These are phyloP conservation scores for Microtus ochrogaster DNA, from an alignment of 2,113 vertebrate species.

Conservation along the genomic window DNA sequence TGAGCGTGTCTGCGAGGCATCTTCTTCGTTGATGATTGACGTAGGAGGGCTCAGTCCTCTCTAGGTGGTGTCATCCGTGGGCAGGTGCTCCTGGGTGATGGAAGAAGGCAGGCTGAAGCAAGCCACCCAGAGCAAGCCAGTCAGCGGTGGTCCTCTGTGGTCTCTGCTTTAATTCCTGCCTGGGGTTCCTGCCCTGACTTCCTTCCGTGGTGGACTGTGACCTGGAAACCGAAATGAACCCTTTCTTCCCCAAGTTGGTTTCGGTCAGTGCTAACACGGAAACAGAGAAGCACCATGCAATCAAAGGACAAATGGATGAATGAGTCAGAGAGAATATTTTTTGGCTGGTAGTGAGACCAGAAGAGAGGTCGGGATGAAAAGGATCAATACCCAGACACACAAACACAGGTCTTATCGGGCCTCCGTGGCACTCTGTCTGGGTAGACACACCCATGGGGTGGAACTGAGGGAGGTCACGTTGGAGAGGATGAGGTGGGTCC, in stretches of 20 bases:
- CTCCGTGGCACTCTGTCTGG: fast-evolving
- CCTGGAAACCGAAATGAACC: neutral
- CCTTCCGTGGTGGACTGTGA: neutral
- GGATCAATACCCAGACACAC: neutral
- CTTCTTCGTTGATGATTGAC: neutral
- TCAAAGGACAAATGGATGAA: neutral
- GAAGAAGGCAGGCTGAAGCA: neutral
- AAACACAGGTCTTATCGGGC: fast-evolving
- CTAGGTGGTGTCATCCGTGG: too few relatives aligned
- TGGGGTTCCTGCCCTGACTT: neutral
- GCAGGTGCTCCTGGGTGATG: neutral
- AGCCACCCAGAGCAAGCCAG: neutral
- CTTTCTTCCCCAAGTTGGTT: neutral
- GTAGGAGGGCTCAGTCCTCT: neutral
- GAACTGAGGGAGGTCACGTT: fast-evolving
- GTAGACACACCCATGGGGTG: neutral
- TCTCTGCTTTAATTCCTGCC: neutral
- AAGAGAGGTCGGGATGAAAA: neutral
- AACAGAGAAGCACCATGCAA: neutral
- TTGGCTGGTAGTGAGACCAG: neutral
- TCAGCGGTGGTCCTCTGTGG: neutral
- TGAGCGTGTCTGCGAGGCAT: neutral
- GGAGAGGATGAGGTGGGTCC: too few relatives aligned
- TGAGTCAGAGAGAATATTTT: neutral
- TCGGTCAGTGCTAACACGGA: neutral